Evolutionary conservation across 1,140 invertebrate species (phyloP), one percentile per base, ranked within the genome.

Genomic region (Bombyx mandarina): DNA sequence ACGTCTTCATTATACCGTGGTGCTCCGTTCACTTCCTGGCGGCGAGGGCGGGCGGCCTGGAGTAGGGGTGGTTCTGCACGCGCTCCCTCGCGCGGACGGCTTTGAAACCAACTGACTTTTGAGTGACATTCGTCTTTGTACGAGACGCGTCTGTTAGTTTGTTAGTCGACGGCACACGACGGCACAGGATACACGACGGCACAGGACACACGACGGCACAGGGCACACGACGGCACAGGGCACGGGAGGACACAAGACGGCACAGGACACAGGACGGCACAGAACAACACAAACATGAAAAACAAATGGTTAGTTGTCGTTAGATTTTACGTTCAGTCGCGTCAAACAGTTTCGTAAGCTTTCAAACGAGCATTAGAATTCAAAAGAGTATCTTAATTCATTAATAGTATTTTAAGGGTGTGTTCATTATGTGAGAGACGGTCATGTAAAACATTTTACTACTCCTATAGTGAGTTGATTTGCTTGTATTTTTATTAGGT

Each of bases 61-160:
- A 63, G 66, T 85, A 85, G 0, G 82, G 82, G 48, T 85, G 82
- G 8, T 61, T 51, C 60, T 76, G 72, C 8, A 75, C 57, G 6
- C 79, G 52, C 35, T 82, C 77, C 10, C 79, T 59, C 52, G 70
- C 75, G 1, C 79, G 68, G 43, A 82, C 77, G 48, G 79, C 72
- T 80, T 85, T 85, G 55, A 64, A 82, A 73, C 82, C 82, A 52
- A 85, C 82, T 75, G 79, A 69, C 57, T 62, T 80, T 70, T 82
- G 66, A 75, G 69, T 81, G 48, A 69, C 52, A 53, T 58, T 65
- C 35, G 54, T 58, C 61, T 67, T 80, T 45, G 54, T 60, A 8
- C 65, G 58, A 54, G 26, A 44, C 51, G 52, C 50, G 43, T 69
- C 78, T 85, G 63, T 77, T 81, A 77, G 72, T 77, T 63, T 56